Evolutionary conservation across 2,888 invertebrate species (phyloP), one percentile per base, ranked within the genome.

Genomic region (Malthinus flaveolus): DNA sequence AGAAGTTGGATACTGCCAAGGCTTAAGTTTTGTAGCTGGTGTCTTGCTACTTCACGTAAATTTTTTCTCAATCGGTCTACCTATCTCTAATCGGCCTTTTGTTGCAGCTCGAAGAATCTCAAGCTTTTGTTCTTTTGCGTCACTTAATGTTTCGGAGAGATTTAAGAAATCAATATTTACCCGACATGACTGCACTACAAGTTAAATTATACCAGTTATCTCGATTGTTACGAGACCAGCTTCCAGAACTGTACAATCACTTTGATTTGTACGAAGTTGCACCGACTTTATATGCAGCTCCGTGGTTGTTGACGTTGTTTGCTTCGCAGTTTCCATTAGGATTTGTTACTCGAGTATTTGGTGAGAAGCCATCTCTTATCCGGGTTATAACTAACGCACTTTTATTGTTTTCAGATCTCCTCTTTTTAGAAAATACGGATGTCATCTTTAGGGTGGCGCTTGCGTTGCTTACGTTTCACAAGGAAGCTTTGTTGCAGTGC

Each of bases 1-100:
- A 1, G 95, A 97, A 72, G 91, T 98, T 1, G 97, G 96, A 0
- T 97, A 97, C 78, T 97, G 97, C 67, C 97, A 98, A 79, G 97
- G 97, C 0, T 83, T 97, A 7, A 95, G 95, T 71, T 98, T 97
- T 73, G 94, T 97, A 1, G 97, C 96, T 60, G 97, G 96, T 8
- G 88, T 97, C 1, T 81, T 98, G 1, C 81, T 98, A 7, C 81
- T 98, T 68, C 97, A 98, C 79, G 96, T 96, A 79, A 87, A 91
- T 84, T 3, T 9, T 23, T n/a, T 23, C 23, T 5, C 2, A 5
- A 11, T n/a, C 15, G 6, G 5, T 6, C 9, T 42, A 7, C 1
- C 23, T 1, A 7, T 55, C 9, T 42, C 11, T 33, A 2, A 50
- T 6, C 12, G 7, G 13, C 2, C 1, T 1, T 1, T 31, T 31